A percentile compares a stretch with the other conserved stretches of the same genome.
Evolutionary conservation across 2,888 invertebrate genomes (phyloP).

Genomic region (Elegia similella): DNA sequence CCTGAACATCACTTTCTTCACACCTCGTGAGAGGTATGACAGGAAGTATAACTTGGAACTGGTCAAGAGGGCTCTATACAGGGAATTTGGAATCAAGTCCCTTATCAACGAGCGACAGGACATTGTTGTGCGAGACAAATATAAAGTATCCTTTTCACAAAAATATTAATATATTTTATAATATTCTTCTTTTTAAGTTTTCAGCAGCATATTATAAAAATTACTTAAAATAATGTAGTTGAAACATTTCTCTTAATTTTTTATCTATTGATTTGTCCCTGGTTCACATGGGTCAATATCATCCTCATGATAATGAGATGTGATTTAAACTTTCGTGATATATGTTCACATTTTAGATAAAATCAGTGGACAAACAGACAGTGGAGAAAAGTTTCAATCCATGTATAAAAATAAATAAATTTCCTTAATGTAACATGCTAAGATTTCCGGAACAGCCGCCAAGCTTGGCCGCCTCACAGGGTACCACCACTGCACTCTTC

Average conservation of each 20-base stretch:
- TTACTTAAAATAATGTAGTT: no score
- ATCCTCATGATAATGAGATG: no score
- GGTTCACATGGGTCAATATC: no score
- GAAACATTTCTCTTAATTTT: no score
- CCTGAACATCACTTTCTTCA: slow-evolving; percentile 95
- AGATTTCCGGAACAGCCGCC: slow-evolving; percentile 98
- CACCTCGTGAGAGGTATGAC: slow-evolving; percentile 90
- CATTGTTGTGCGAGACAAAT: slow-evolving; percentile 88
- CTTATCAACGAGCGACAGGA: slow-evolving; percentile 92
- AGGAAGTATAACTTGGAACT: slow-evolving; percentile 93
- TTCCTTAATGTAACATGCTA: slow-evolving; percentile 39
- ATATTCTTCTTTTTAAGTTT: background rate
- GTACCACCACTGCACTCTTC: slow-evolving; percentile 98
- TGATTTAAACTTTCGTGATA: no score
- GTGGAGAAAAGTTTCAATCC: background rate
- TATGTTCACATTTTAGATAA: no score
- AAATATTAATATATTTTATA: background rate
- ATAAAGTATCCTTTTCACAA: slow-evolving; percentile 84
- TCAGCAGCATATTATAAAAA: no score
- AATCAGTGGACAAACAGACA: no score
- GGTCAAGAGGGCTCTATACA: slow-evolving; percentile 90
- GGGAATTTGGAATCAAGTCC: slow-evolving; percentile 90
- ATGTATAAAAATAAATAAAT: slow-evolving; percentile 29
- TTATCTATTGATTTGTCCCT: no score
- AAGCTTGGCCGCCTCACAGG: slow-evolving; percentile 93